Evolutionary conservation across 2,888 invertebrate species (phyloP).

Genomic region (Patella pellucida): DNA sequence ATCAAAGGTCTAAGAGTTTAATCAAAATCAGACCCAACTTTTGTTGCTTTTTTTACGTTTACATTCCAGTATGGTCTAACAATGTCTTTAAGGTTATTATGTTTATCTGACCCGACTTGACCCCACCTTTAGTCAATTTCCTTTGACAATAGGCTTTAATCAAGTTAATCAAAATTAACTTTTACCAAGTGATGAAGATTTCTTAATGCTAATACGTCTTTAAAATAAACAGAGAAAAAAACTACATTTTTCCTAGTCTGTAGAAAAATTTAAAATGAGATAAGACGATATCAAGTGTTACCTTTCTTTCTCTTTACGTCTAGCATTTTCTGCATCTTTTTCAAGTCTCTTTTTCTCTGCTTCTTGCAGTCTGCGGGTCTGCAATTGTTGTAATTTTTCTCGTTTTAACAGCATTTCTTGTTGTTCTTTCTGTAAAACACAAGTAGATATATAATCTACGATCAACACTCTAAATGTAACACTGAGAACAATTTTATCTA

Average conservation of each 20-base stretch:
- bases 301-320: conserved; percentile 72
- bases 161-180: not conserved
- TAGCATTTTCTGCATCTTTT: conserved; percentile 86
- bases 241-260: not conserved
- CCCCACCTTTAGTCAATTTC: not conserved
- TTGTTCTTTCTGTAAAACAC: conserved; percentile 78
- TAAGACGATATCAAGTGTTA: conserved; percentile 19
- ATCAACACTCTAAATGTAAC: no score
- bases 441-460: no score
- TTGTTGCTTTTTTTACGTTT: no score
- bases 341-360: conserved; percentile 88
- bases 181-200: not conserved
- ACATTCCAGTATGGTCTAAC: no score
- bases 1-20: no score
- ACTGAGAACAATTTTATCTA: no score
- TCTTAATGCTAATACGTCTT: no score
- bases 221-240: no score
- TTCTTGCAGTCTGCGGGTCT: conserved; percentile 89
- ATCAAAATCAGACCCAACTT: no score
- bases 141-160: not conserved
- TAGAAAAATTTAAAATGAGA: not conserved
- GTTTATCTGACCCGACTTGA: no score
- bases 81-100: no score
- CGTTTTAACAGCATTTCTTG: conserved; percentile 95
- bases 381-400: conserved; percentile 89